These are phyloP conservation scores for Bubalus kerabau DNA, from an alignment of 2,113 vertebrate genomes.

Conservation along the genomic window DNA sequence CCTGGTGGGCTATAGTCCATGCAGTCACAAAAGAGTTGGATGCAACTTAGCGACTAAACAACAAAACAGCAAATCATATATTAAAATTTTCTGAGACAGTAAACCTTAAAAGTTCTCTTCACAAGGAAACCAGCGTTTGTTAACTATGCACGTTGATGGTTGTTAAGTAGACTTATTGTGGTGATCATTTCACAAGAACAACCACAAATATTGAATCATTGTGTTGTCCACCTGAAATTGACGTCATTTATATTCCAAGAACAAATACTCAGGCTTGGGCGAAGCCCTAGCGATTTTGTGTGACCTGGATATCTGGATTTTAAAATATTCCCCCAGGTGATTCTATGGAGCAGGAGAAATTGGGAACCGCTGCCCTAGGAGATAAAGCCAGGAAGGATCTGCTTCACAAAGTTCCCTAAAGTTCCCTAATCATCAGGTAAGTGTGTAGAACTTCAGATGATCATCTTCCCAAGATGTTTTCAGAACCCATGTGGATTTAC, in stretches of 20 bases:
- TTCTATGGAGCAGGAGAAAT: background rate
- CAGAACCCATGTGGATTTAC: background rate
- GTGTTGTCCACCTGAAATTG: background rate
- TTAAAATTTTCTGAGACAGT: background rate
- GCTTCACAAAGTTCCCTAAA: background rate
- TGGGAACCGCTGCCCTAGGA: background rate
- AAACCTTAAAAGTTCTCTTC: background rate
- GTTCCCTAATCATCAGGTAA: background rate
- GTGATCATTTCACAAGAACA: background rate
- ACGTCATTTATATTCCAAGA: background rate
- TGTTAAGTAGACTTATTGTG: background rate
- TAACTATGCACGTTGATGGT: background rate
- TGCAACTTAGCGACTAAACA: background rate
- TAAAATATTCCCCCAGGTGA: background rate
- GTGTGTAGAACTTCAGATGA: background rate
- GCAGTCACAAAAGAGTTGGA: background rate
- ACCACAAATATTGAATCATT: background rate
- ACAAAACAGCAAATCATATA: background rate
- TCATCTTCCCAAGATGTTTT: background rate
- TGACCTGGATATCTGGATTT: background rate
- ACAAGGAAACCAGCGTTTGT: background rate
- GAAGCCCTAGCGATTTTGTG: background rate
- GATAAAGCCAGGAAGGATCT: background rate
- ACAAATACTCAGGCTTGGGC: background rate
- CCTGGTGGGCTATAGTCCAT: background rate